Evolutionary conservation across 2,888 invertebrate genomes (phyloP).

Genomic region (Agrotis exclamationis): DNA sequence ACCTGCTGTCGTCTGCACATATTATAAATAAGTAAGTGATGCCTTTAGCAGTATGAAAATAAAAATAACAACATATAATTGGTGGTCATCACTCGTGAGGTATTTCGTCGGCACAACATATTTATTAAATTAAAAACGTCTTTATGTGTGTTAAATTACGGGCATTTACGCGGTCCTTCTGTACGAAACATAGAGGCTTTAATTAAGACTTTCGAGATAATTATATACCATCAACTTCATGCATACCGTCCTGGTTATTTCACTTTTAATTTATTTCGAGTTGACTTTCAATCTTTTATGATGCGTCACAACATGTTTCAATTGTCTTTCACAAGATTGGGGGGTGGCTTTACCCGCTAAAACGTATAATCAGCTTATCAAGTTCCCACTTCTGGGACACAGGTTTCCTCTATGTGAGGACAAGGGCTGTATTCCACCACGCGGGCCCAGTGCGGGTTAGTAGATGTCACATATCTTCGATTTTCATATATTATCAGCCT

Average conservation of each 20-base stretch:
- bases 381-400: too few relatives aligned
- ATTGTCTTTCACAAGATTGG: neutral
- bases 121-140: slow-evolving; percentile 43
- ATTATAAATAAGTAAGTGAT: too few relatives aligned
- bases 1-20: too few relatives aligned
- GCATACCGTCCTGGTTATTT: neutral
- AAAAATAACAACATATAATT: slow-evolving; percentile 45
- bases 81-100: slow-evolving; percentile 48
- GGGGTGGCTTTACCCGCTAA: too few relatives aligned
- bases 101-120: slow-evolving; percentile 42
- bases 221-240: slow-evolving; percentile 18
- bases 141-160: slow-evolving; percentile 50
- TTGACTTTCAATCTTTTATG: neutral
- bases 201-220: slow-evolving; percentile 50
- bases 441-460: too few relatives aligned
- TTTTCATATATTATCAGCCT: too few relatives aligned
- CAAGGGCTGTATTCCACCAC: too few relatives aligned
- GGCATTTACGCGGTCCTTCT: slow-evolving; percentile 37
- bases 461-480: too few relatives aligned
- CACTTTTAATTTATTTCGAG: slow-evolving; percentile 11
- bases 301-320: too few relatives aligned
- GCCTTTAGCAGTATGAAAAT: slow-evolving; percentile 1
- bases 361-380: too few relatives aligned
- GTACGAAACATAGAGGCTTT: slow-evolving; percentile 27
- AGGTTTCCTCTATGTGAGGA: too few relatives aligned